Base-by-base conservation (phyloP, 2,797 vertebrate genomes). In the Phylloscopus collybita region DNA sequence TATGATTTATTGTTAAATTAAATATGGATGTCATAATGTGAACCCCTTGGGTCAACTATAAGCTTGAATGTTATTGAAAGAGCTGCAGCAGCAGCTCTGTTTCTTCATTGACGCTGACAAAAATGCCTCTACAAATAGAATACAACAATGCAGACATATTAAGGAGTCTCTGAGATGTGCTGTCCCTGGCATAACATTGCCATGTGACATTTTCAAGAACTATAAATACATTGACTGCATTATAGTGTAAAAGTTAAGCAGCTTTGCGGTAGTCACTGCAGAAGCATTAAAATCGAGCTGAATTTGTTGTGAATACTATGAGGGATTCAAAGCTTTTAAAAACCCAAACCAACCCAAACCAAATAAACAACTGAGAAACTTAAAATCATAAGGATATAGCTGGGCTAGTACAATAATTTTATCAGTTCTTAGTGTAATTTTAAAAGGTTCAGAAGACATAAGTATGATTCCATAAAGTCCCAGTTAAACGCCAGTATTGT, bases 1-100 rank as follows among this genome's bases (percentile, higher is more conserved):
- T 95, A 95, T 92, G 92, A 96, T 96, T 95, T 96, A 95, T 95
- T 94, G 76, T 88, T 84, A 95, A 94, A 97, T 97, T 96, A 97
- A 91, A 75, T 86, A 85, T 95, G 61, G 54, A 74, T 95, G 89
- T 89, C 95, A 76, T 93, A 93, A 95, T 88, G 76, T 69, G 92
- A 93, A 54, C 74, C 79, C 86, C 61, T 80, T 8, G 22, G 92
- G 76, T 92, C 93, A 74, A 83, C 91, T 90, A 78, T 92, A 45
- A 65, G 87, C 51, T 69, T 91, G 89, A 94, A 70, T 62, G 74
- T 69, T 82, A 65, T 84, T 71, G 90, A 94, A 73, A 64, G 94
- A 69, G 61, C 89, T 96, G 85, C 75, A 62, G 87, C 57, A 71
- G 86, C 60, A 78, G 79, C 83, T 84, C 93, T 67, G 53, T 47